Base-by-base conservation (phyloP, 92 coral and sea anemone genomes). In the Epizoanthus fatuus region DNA sequence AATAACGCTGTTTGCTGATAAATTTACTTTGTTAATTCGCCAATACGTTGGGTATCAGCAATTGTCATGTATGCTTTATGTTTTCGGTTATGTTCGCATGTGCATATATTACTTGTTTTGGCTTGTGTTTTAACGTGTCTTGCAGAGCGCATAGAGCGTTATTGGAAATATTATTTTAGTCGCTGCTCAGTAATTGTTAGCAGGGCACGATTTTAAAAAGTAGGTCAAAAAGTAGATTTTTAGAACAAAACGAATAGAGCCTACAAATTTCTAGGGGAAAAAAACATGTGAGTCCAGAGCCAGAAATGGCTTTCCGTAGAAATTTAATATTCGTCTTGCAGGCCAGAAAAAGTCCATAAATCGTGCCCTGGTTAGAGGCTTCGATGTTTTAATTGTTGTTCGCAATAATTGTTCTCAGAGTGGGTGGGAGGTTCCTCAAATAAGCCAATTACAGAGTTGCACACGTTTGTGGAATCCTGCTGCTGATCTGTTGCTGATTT, bases 121-220 rank as follows among this genome's bases (percentile, higher is more conserved):
- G 69, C 56, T 42, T 40, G 19, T 58, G 82, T 77, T n/a, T 55
- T 60, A 76, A 76, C 32, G 15, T 51, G 37, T 2, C 25, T 76
- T 57, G 44, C 37, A 37, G 56, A 3, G 42, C 42, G 5, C 20
- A 9, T 32, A 47, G 40, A 42, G 13, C 59, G 35, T 58, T 42
- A 53, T 59, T 15, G 20, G 51, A 59, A 6, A 4, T 35, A 17
- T 55, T 4, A 38, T 15, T 17, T 9, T 8, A 45, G 51, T 45
- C 7, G 51, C 52, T 47, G 52, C 52, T 47, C 52, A 47, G 52
- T 7, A 47, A 47, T 47, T 47, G 52, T 47, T 47, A 47, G 52
- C 52, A 47, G 52, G 52, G 52, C 52, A 47, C 52, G 52, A 47
- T 47, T 47, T 47, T 47, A 7, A 44, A 7, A 44, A 44, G 45